Conservation (phyloP, 2,797 vertebrate species). For the Hemibagrus guttatus region DNA sequence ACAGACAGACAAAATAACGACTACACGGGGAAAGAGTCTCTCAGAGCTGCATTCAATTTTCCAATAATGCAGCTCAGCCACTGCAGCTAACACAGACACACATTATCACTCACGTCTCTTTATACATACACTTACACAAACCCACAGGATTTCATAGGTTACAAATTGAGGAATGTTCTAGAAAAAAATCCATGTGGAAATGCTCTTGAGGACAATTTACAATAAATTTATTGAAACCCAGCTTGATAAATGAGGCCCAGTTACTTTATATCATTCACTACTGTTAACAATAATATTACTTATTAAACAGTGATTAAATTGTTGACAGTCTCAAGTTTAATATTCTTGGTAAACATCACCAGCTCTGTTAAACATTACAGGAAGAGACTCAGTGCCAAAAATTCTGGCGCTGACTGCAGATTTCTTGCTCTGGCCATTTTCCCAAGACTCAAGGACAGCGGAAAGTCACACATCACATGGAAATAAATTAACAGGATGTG, state of each 20-base stretch:
- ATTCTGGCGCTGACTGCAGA: neutral
- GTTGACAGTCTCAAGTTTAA: neutral
- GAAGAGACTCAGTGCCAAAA: neutral
- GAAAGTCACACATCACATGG: constrained; percentile 20
- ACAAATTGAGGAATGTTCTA: neutral
- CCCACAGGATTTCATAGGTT: neutral
- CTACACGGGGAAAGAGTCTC: too few relatives aligned
- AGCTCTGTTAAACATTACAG: neutral
- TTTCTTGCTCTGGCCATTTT: neutral
- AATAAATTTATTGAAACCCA: neutral
- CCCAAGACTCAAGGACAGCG: constrained; percentile 19
- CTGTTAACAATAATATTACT: neutral
- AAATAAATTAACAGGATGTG: constrained; percentile 21
- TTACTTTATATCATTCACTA: neutral
- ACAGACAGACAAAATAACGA: too few relatives aligned
- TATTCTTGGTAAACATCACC: neutral
- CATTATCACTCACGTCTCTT: neutral
- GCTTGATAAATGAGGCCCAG: neutral
- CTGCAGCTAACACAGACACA: neutral
- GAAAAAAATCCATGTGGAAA: neutral
- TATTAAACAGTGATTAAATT: neutral
- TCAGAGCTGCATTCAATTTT: too few relatives aligned
- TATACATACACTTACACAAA: neutral
- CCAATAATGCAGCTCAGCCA: too few relatives aligned
- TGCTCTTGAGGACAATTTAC: neutral